phyloP scores from a whole-genome alignment of 2,888 invertebrate genomes.

The Lepidonotus clava region DNA sequence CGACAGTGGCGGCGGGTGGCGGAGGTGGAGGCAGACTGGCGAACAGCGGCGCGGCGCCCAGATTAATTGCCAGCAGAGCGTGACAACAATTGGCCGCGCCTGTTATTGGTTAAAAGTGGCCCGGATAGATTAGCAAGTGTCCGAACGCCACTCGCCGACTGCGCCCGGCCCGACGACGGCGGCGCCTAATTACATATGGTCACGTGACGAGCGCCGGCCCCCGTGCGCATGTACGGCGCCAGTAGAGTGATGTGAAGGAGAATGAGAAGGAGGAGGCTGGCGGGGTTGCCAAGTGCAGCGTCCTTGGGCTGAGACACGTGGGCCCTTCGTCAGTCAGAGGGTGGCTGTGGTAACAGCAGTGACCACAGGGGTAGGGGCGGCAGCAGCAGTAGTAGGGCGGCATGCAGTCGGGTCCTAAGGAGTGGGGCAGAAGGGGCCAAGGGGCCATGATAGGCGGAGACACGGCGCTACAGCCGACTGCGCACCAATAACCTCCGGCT shows the following conservation, averaged over 20 bases:
- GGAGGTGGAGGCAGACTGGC: background rate
- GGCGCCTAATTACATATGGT: conserved; percentile 32
- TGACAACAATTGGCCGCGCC: background rate
- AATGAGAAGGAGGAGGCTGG: background rate
- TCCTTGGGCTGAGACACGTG: background rate
- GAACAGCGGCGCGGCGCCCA: background rate
- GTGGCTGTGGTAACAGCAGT: background rate
- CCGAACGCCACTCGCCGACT: background rate
- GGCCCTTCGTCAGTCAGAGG: background rate
- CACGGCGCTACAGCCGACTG: background rate
- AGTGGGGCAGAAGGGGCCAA: background rate
- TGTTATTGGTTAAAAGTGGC: background rate
- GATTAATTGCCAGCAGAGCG: background rate
- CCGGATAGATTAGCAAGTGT: background rate
- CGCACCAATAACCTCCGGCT: conserved; percentile 6
- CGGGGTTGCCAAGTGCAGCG: conserved; percentile 16
- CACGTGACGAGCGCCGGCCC: background rate
- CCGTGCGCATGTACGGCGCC: background rate
- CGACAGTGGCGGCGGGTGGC: background rate
- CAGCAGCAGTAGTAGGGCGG: conserved; percentile 8
- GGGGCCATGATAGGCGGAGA: conserved; percentile 13
- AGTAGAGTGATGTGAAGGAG: background rate
- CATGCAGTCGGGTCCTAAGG: background rate
- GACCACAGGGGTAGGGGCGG: background rate
- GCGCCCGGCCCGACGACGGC: background rate